A percentile compares a stretch with the other conserved stretches of the same genome.
Evolutionary conservation across 2,797 vertebrate species (phyloP).

Genomic region (Myoxocephalus aenaeus): DNA sequence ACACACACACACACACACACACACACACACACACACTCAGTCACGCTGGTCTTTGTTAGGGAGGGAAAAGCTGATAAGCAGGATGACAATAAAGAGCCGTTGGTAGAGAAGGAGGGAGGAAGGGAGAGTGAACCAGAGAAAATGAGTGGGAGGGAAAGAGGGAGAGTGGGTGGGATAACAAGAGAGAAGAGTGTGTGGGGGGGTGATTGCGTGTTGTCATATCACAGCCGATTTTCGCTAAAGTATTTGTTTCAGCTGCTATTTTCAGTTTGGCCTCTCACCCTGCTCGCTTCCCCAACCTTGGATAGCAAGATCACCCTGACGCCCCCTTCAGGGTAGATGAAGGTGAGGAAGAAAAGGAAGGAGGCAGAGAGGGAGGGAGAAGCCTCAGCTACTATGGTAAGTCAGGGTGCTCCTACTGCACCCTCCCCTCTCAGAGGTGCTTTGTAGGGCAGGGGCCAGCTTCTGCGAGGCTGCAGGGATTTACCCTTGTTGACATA

Average conservation of each 20-base stretch:
- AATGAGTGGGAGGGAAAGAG: conserved; percentile 69
- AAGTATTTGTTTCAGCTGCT: conserved; percentile 81
- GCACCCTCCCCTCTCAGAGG: conserved; percentile 45
- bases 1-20: neutral
- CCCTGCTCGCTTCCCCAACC: conserved; percentile 43
- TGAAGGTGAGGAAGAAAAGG: conserved; percentile 78
- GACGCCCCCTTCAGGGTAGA: conserved; percentile 50
- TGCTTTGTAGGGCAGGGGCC: conserved; percentile 65
- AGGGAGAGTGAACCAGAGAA: conserved; percentile 62
- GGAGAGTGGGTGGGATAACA: conserved; percentile 70
- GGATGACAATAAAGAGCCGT: conserved; percentile 75
- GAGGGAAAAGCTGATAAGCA: conserved; percentile 71
- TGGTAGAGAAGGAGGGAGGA: conserved; percentile 58
- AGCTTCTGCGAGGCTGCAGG: conserved; percentile 55
- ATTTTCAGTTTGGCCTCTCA: conserved; percentile 68
- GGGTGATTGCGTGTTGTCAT: conserved; percentile 31
- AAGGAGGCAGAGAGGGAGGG: conserved; percentile 73
- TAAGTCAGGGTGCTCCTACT: conserved; percentile 65
- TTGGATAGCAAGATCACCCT: conserved; percentile 69
- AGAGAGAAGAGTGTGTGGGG: conserved; percentile 7
- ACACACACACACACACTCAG: conserved; percentile 12
- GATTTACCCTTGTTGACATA: conserved; percentile 74
- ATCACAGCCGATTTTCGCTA: conserved; percentile 56
- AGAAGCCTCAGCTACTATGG: conserved; percentile 68
- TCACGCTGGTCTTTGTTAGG: conserved; percentile 63